Conservation (phyloP, 2,888 invertebrate genomes). For the Lithosia quadra region DNA sequence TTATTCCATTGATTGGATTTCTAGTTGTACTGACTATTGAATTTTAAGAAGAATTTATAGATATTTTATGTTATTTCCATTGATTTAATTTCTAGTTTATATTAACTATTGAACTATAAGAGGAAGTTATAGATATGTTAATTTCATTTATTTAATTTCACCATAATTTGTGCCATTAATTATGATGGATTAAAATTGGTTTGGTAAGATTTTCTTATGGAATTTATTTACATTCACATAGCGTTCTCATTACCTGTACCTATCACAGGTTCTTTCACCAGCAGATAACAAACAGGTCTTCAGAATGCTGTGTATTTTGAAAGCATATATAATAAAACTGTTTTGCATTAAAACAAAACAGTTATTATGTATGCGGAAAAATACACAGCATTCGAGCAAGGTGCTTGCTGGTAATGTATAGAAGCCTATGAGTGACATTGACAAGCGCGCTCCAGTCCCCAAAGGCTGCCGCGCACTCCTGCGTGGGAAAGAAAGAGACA, state of each 20-base stretch:
- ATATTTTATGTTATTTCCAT: no score
- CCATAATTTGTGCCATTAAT: neutral
- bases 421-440: slow-evolving; percentile 13
- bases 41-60: no score
- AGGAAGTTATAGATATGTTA: no score
- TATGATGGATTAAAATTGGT: neutral
- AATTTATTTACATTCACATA: neutral
- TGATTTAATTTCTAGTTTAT: no score
- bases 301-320: slow-evolving; percentile 18
- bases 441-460: neutral
- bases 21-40: no score
- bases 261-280: slow-evolving; percentile 11
- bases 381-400: slow-evolving; percentile 22
- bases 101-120: no score
- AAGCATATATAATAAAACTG: slow-evolving; percentile 18
- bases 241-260: slow-evolving; percentile 1
- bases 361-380: slow-evolving; percentile 16
- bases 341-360: slow-evolving; percentile 4
- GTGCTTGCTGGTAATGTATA: slow-evolving; percentile 14
- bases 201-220: neutral
- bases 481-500: neutral
- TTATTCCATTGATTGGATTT: no score
- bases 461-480: neutral
- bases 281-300: slow-evolving; percentile 17
- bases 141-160: neutral